Evolutionary conservation across 1,140 invertebrate species (phyloP), one percentile per base, ranked within the genome.

Genomic region (Leptinotarsa lineolata): DNA sequence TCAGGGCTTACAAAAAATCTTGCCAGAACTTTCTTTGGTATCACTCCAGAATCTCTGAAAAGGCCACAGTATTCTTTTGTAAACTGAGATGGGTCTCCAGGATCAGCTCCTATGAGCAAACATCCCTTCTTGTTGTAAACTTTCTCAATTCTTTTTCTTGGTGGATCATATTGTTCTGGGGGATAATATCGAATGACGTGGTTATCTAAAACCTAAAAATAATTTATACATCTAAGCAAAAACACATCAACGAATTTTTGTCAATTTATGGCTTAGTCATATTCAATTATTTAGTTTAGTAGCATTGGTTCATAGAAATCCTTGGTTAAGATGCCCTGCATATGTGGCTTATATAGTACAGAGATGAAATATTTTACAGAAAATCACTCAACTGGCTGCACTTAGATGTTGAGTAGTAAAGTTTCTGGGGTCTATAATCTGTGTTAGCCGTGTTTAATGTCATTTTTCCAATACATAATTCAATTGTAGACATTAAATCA

Each of bases 131-230:
- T 84, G 85, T 77, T 84, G 76, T 79, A 80, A 84, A 77, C 73
- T 70, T 74, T 77, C 45, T 80, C 77, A 72, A 82, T 82, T 30
- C 81, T 83, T 81, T 85, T 85, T 78, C 88, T 86, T 0, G 82
- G 83, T n/a, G 91, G 88, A 18, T 88, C 81, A 83, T 90, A 94
- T 80, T 93, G 87, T 83, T 95, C 93, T 15, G 97, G 95, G 18
- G 95, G 90, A 73, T 91, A 92, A 85, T 97, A 98, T 81, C 92
- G 93, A 63, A 99, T 91, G 3, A 99, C 95, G 89, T 99, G 97
- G 86, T 99, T 99, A 83, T 99, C 97, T 24, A 94, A 86, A 18
- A 98, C 89, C 94, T 96, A 81, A 61, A 86, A 85, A 79, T 71
- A 61, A 76, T 80, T 79, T 58, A 20, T 60, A 21, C 2, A 11